Percentiles rank a stretch among this genome's conserved stretches.
Conservation (phyloP, 2,113 vertebrate genomes). For the Pygoscelis adeliae region DNA sequence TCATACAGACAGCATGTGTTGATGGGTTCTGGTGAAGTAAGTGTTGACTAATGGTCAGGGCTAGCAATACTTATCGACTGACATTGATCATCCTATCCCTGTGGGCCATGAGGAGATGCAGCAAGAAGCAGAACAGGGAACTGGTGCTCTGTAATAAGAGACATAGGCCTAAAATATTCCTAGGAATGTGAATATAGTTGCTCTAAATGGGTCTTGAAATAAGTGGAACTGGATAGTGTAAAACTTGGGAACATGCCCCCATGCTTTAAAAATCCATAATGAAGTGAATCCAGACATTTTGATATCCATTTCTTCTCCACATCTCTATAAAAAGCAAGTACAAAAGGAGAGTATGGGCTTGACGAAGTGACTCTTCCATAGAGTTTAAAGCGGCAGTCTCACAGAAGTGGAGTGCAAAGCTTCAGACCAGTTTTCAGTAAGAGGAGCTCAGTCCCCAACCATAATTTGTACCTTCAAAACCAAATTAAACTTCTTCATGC, state of each 20-base stretch:
- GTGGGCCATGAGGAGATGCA: not conserved
- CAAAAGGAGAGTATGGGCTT: not conserved
- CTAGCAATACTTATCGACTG: not conserved
- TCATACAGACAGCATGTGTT: not conserved
- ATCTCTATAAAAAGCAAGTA: not conserved
- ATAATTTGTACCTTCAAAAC: not conserved
- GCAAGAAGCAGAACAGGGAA: not conserved
- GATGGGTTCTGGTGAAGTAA: not conserved
- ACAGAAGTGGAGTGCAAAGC: not conserved
- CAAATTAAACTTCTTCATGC: not conserved
- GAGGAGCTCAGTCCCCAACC: not conserved
- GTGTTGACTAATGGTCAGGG: not conserved
- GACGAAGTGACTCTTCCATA: not conserved
- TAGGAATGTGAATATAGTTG: not conserved
- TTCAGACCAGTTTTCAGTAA: not conserved
- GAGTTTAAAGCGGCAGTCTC: not conserved
- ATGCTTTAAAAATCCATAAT: not conserved
- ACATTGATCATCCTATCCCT: not conserved
- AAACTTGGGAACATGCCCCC: not conserved
- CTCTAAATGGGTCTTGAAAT: not conserved
- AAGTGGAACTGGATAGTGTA: not conserved
- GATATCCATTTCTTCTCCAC: not conserved
- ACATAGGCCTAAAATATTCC: not conserved
- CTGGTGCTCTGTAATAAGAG: not conserved
- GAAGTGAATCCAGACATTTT: not conserved